Percentiles rank a stretch among this genome's conserved stretches.
These are phyloP conservation scores for Scartelaos histophorus DNA, from an alignment of 2,113 vertebrate genomes.

Conservation along the genomic window DNA sequence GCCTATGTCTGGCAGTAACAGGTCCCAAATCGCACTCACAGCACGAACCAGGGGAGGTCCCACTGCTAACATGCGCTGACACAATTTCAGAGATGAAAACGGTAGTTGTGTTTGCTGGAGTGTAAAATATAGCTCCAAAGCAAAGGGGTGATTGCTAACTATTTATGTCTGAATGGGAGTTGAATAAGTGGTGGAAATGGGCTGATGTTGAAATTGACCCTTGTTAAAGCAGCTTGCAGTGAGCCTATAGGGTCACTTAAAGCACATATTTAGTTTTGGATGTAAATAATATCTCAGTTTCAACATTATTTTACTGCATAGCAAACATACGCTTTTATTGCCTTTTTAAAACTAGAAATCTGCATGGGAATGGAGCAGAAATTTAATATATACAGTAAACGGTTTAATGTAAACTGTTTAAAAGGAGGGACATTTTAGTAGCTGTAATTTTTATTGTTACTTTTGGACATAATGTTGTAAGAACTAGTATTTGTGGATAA, in stretches of 20 bases:
- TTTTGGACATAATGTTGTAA: background rate
- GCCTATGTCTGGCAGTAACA: constrained; percentile 41
- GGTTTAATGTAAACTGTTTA: background rate
- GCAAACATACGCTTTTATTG: background rate
- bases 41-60: constrained; percentile 58
- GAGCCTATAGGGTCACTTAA: constrained; percentile 19
- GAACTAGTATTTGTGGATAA: background rate
- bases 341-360: background rate
- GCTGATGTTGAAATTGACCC: constrained; percentile 16
- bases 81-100: constrained; percentile 47
- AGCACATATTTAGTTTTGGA: constrained; percentile 8
- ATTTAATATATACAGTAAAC: background rate
- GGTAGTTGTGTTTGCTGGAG: constrained; percentile 27
- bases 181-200: constrained; percentile 19
- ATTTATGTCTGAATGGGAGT: background rate
- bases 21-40: constrained; percentile 51
- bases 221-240: constrained; percentile 16
- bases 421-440: background rate
- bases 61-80: constrained; percentile 39
- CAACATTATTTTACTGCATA: no score
- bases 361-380: background rate
- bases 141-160: background rate
- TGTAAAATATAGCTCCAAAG: constrained; percentile 26
- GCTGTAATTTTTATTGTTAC: background rate
- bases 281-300: no score